Evolutionary conservation across 1,140 invertebrate species (phyloP).

Genomic region (Melitaea cinxia): DNA sequence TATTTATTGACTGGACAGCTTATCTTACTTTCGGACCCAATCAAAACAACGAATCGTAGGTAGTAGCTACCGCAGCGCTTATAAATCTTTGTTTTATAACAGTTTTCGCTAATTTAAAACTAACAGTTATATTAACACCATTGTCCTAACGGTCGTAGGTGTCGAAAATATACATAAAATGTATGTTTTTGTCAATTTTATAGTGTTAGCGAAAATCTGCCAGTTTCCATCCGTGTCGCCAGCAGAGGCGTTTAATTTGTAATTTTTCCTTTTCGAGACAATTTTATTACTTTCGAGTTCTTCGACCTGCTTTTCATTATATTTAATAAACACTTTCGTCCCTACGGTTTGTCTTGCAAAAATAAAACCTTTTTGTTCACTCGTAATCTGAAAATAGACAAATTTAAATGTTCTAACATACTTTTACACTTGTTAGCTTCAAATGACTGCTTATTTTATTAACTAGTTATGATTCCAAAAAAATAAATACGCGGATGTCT

Average conservation of each 20-base stretch:
- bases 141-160: constrained; percentile 10
- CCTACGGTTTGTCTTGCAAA: neutral
- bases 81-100: neutral
- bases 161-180: constrained; percentile 25
- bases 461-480: too few species aligned
- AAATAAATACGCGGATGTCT: too few species aligned
- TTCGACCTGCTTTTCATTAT: constrained; percentile 23
- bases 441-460: too few species aligned
- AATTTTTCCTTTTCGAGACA: constrained; percentile 61
- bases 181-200: constrained; percentile 50
- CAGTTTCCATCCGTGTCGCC: constrained; percentile 46
- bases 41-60: neutral
- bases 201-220: constrained; percentile 61
- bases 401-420: too few species aligned
- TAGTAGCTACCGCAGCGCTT: neutral
- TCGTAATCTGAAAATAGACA: too few species aligned
- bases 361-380: neutral
- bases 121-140: constrained; percentile 20
- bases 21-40: too few species aligned
- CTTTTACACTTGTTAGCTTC: too few species aligned
- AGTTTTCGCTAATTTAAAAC: neutral
- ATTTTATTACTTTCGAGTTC: constrained; percentile 56
- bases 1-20: too few species aligned
- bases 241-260: constrained; percentile 45
- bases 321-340: neutral